Conservation (phyloP, 2,888 invertebrate genomes). For the Sinelater perroti region DNA sequence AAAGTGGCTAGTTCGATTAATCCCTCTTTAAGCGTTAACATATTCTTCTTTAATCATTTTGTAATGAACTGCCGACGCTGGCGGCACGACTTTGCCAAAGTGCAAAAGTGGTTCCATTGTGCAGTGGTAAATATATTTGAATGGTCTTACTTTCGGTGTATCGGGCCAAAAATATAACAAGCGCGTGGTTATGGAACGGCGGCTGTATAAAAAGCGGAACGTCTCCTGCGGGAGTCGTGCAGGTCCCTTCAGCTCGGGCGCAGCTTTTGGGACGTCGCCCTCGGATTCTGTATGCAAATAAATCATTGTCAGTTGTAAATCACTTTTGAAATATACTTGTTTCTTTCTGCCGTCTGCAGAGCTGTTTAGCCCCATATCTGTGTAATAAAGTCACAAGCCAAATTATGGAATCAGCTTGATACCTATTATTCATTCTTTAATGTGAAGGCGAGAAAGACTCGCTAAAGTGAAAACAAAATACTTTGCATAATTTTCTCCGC, state of each 20-base stretch:
- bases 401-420: conserved; percentile 38
- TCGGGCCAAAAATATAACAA: conserved; percentile 38
- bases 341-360: conserved; percentile 40
- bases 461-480: conserved; percentile 33
- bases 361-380: conserved; percentile 41
- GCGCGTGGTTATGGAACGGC: conserved; percentile 40
- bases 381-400: conserved; percentile 42
- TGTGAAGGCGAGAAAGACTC: conserved; percentile 24
- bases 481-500: conserved; percentile 24
- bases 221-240: conserved; percentile 44
- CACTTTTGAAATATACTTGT: conserved; percentile 47
- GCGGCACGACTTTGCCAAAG: neutral
- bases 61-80: neutral
- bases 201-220: conserved; percentile 45
- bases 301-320: conserved; percentile 56
- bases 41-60: neutral
- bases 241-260: conserved; percentile 42
- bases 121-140: conserved; percentile 23
- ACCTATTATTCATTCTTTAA: conserved; percentile 36
- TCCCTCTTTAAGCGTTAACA: conserved; percentile 7
- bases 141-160: conserved; percentile 22
- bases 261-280: conserved; percentile 46
- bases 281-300: conserved; percentile 52
- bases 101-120: neutral
- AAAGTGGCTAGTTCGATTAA: conserved; percentile 2